These are phyloP conservation scores for Girardia tigrina DNA, from an alignment of 2,888 invertebrate genomes.

Conservation along the genomic window DNA sequence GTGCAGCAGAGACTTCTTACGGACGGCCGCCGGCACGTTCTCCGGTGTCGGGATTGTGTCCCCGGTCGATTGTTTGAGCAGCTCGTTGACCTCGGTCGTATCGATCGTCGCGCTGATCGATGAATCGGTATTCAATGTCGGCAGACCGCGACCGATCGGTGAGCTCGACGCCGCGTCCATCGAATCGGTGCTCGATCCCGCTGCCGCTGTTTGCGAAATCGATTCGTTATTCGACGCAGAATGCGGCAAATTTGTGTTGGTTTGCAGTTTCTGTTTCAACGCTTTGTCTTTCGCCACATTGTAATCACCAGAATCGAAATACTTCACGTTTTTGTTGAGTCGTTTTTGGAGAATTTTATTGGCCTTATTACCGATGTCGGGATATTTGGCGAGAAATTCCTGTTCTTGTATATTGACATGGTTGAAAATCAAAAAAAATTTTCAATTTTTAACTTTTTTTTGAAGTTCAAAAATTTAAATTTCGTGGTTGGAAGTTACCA, in stretches of 20 bases:
- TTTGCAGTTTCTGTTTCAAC: conserved; percentile 39
- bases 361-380: conserved; percentile 20
- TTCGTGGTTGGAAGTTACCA: too few species aligned
- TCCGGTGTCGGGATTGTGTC: conserved; percentile 93
- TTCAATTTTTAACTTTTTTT: too few species aligned
- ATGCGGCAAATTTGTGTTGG: not conserved
- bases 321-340: conserved; percentile 56
- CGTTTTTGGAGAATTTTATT: conserved; percentile 16
- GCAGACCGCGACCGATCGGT: too few species aligned
- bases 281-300: conserved; percentile 88
- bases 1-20: conserved; percentile 28
- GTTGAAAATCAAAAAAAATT: too few species aligned
- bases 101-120: not conserved
- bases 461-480: too few species aligned
- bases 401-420: conserved; percentile 24
- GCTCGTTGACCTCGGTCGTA: conserved; percentile 41
- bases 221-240: not conserved
- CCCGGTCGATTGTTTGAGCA: conserved; percentile 54
- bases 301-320: conserved; percentile 97
- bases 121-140: too few species aligned
- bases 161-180: not conserved
- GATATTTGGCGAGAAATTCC: conserved; percentile 27
- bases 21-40: conserved; percentile 60
- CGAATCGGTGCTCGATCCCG: not conserved
- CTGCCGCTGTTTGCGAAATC: not conserved